These are phyloP conservation scores for Cichlasoma orientale DNA, from an alignment of 2,797 vertebrate genomes.

Conservation along the genomic window DNA sequence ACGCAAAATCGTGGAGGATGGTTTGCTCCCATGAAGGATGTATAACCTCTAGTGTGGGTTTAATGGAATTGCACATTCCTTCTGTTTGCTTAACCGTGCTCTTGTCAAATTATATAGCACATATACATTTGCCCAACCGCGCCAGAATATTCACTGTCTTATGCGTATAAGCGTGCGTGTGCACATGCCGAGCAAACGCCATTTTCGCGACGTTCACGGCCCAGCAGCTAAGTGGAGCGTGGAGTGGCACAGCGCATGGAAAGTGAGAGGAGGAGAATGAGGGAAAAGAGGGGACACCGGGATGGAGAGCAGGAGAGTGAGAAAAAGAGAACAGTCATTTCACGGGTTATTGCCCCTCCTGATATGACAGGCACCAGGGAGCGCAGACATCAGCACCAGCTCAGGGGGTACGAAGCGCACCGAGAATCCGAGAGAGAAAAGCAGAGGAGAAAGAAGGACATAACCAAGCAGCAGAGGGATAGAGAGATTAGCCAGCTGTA, in stretches of 20 bases:
- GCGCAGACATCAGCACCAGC: constrained; percentile 58
- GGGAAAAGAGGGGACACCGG: constrained; percentile 48
- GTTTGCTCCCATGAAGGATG: constrained; percentile 28
- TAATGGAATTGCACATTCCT: constrained; percentile 33
- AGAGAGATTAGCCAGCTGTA: constrained; percentile 25
- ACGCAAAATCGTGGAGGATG: constrained; percentile 16
- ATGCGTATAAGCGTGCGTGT: neutral
- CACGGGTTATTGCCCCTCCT: constrained; percentile 77
- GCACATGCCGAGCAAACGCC: constrained; percentile 9
- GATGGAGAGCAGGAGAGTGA: constrained; percentile 48
- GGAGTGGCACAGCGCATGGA: constrained; percentile 26
- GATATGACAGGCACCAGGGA: constrained; percentile 75
- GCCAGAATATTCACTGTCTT: neutral
- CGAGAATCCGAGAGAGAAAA: constrained; percentile 27
- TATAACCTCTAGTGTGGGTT: constrained; percentile 47
- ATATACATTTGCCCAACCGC: neutral
- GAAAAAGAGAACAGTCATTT: constrained; percentile 75
- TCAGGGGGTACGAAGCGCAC: constrained; percentile 20
- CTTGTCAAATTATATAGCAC: constrained; percentile 29
- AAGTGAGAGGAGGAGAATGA: constrained; percentile 42
- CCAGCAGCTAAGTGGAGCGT: constrained; percentile 61
- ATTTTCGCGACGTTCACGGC: constrained; percentile 17
- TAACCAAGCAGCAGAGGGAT: constrained; percentile 18
- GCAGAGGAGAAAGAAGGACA: constrained; percentile 31
- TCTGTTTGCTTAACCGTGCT: constrained; percentile 40